phyloP scores from a whole-genome alignment of 2,888 invertebrate species.

The Hirtodrosophila histrioides region DNA sequence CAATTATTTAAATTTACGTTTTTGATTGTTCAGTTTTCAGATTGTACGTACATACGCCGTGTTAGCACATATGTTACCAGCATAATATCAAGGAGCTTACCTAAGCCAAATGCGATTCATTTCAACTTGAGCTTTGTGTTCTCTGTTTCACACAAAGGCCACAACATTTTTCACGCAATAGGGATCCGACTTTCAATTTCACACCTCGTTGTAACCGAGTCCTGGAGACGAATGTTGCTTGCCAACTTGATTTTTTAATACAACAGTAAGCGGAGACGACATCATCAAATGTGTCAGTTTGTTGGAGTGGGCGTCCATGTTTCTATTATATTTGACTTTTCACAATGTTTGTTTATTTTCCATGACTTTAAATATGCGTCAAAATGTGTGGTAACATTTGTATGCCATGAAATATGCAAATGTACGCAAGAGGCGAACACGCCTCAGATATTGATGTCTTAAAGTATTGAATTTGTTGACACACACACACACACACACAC shows the following conservation, averaged over 20 bases:
- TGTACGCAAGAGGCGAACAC: conserved; percentile 26
- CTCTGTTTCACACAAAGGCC: conserved; percentile 15
- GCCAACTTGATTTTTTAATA: conserved; percentile 37
- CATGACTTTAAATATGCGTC: conserved; percentile 52
- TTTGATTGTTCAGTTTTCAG: background rate
- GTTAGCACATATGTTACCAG: conserved; percentile 22
- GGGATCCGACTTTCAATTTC: conserved; percentile 67
- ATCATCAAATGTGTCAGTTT: conserved; percentile 49
- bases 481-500: too few relatives aligned
- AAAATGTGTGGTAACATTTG: conserved; percentile 44
- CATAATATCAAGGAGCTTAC: background rate
- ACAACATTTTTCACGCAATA: conserved; percentile 52
- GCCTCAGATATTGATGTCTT: conserved; percentile 8
- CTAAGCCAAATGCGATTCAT: conserved; percentile 19
- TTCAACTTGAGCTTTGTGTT: conserved; percentile 10
- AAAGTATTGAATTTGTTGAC: background rate
- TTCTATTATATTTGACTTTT: conserved; percentile 42
- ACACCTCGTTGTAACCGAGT: conserved; percentile 70
- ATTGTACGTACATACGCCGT: conserved; percentile 10
- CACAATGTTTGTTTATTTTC: conserved; percentile 37
- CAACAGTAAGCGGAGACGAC: conserved; percentile 24
- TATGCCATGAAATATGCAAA: conserved; percentile 67
- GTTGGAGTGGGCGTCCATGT: conserved; percentile 17
- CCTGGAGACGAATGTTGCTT: conserved; percentile 16
- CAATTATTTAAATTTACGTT: too few relatives aligned